Evolutionary conservation across 2,113 vertebrate genomes (phyloP), one percentile per base, ranked within the genome.

Genomic region (Phycodurus eques): DNA sequence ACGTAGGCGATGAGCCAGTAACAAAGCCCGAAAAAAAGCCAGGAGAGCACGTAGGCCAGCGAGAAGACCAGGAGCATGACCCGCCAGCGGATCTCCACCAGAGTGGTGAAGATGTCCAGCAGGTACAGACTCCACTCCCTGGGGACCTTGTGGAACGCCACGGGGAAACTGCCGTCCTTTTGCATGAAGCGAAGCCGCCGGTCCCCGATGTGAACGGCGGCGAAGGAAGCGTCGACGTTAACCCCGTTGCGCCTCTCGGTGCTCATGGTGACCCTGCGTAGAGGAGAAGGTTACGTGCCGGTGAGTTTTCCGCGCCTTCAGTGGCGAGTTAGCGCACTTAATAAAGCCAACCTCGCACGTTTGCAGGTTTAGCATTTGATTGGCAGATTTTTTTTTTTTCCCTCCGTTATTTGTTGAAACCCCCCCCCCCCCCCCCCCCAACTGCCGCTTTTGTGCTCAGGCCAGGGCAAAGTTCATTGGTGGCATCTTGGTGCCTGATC

Each of bases 51-150:
- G 39, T 99, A 97, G 0, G 96, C 98, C 42, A 98, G 75, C 0
- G 93, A 95, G 72, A 98, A 97, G 39, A 95, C 88, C 49, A 97
- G 94, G 5, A 99, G 83, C 96, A 99, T 96, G 7, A 95, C 93
- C 51, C 96, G 94, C 98, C 98, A 99, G 71, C 95, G 94, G 80
- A 95, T 94, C 82, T 99, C 98, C 46, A 99, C 95, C 7, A 99
- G 91, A 0, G 97, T 98, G 87, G 96, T 98, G 77, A 98, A 99
- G 31, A 98, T 95, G 90, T 99, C 98, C 0, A 88, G 87, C 31
- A 97, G 86, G 2, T 94, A 98, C 53, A 94, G 94, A 33, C 94
- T 92, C 96, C 96, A 98, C 49, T 95, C 89, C 1, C 94, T 93
- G 0, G 94, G 93, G 13, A 94, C 89, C 72, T 95, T 93, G 31